Conservation (phyloP, 2,888 invertebrate genomes). For the Dryobotodes eremita region DNA sequence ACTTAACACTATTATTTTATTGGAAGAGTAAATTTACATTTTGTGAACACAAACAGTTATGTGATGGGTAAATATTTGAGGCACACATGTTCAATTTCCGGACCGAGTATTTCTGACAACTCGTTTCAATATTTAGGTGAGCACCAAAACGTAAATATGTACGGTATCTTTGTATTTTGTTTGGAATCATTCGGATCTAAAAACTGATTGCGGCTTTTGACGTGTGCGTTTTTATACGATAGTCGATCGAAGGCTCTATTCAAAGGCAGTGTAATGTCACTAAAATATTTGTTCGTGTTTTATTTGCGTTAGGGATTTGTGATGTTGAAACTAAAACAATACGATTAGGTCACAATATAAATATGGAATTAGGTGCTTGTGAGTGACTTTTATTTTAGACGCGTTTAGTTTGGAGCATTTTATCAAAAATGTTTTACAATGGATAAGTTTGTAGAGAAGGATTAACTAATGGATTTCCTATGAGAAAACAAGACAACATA, state of each 20-base stretch:
- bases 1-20: slow-evolving; percentile 33
- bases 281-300: slow-evolving; percentile 33
- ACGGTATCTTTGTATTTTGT: slow-evolving; percentile 56
- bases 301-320: slow-evolving; percentile 20
- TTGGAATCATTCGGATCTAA: slow-evolving; percentile 61
- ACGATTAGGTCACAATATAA: background rate
- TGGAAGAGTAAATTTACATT: slow-evolving; percentile 38
- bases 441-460: background rate
- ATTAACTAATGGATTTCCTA: background rate
- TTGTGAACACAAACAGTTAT: slow-evolving; percentile 58
- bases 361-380: background rate
- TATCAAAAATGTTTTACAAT: background rate
- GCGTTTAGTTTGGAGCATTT: background rate
- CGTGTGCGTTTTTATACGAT: slow-evolving; percentile 33
- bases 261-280: slow-evolving; percentile 31
- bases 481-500: background rate
- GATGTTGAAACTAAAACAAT: slow-evolving; percentile 33
- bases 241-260: slow-evolving; percentile 22
- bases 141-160: slow-evolving; percentile 65
- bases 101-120: slow-evolving; percentile 66
- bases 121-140: slow-evolving; percentile 70
- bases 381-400: slow-evolving; percentile 25
- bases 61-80: slow-evolving; percentile 69
- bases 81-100: slow-evolving; percentile 73
- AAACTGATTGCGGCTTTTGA: slow-evolving; percentile 63